Conservation (phyloP, 2,888 invertebrate genomes). For the Agrochola circellaris region DNA sequence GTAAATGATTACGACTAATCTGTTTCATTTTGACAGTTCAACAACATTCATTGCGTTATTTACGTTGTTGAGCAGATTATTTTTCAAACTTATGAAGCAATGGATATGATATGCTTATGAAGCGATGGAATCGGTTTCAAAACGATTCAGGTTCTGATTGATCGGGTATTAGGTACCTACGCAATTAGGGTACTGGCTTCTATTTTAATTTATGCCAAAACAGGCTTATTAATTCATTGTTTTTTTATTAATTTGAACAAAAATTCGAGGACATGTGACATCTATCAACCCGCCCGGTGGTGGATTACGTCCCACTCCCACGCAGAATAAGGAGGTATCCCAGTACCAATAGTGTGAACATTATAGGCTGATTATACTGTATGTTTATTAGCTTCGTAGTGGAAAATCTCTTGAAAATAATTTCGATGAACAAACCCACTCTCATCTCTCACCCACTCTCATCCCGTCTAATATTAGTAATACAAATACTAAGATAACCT, state of each 20-base stretch:
- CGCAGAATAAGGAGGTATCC: no score
- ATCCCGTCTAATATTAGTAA: background rate
- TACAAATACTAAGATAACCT: background rate
- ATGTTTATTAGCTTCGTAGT: background rate
- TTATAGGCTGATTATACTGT: no score
- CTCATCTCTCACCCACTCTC: background rate
- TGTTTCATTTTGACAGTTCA: no score
- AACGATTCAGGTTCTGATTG: no score
- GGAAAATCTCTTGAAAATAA: background rate
- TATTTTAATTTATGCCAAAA: background rate
- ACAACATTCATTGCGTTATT: no score
- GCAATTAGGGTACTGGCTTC: background rate
- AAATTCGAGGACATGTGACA: background rate
- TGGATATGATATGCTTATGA: no score
- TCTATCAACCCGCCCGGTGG: background rate
- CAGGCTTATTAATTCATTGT: background rate
- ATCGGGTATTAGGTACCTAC: no score
- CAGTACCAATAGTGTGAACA: background rate
- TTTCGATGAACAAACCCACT: background rate
- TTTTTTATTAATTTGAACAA: background rate
- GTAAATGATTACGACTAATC: no score
- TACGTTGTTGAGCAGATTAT: no score
- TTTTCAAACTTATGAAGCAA: no score
- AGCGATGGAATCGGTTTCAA: no score
- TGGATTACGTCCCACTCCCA: background rate